Evolutionary conservation across 1,140 invertebrate genomes (phyloP).

Genomic region (Xylocopa sonorina): DNA sequence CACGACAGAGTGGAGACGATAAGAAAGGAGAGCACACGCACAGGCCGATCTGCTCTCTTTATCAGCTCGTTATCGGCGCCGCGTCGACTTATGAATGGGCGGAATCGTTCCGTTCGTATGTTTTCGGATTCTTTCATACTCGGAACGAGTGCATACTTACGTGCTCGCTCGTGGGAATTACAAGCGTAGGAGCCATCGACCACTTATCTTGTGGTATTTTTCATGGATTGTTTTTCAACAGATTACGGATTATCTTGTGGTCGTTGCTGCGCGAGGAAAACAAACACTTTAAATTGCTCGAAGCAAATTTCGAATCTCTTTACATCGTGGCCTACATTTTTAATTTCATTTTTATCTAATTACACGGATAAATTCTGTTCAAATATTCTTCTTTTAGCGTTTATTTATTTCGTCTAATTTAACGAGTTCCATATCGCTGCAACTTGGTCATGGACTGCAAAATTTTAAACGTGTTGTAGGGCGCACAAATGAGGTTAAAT

Average conservation of each 20-base stretch:
- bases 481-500: too few relatives aligned
- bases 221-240: not conserved
- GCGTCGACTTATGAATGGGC: conserved; percentile 69
- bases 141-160: too few relatives aligned
- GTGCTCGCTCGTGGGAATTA: not conserved
- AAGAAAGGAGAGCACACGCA: conserved; percentile 28
- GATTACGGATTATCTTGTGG: not conserved
- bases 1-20: not conserved
- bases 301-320: not conserved
- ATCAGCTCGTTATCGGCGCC: conserved; percentile 61
- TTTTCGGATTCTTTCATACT: conserved; percentile 23
- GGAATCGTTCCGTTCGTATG: conserved; percentile 45
- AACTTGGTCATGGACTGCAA: too few relatives aligned
- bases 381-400: too few relatives aligned
- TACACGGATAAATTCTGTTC: too few relatives aligned
- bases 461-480: too few relatives aligned
- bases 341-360: not conserved
- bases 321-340: not conserved
- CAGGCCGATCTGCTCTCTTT: conserved; percentile 38
- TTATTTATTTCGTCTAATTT: too few relatives aligned
- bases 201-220: not conserved
- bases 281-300: not conserved
- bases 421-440: too few relatives aligned
- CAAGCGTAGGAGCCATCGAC: too few relatives aligned
- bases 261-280: too few relatives aligned